Evolutionary conservation across 2,113 vertebrate genomes (phyloP), one percentile per base, ranked within the genome.

Genomic region (Drymodes brunneopygia): DNA sequence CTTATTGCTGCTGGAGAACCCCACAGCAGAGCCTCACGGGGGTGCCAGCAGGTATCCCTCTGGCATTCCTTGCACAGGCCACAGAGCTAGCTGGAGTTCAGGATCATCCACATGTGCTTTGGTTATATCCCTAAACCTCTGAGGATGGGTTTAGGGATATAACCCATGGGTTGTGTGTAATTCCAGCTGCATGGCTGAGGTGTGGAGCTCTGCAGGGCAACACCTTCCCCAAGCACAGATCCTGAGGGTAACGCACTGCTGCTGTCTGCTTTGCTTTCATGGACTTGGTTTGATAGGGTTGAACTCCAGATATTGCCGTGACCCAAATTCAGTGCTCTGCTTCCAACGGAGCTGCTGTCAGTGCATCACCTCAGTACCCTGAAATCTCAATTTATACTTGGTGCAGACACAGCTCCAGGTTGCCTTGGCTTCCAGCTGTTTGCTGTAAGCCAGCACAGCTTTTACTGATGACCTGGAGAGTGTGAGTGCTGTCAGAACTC

Each of bases 341-440:
- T 92, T 81, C 61, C 7, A 3, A 0, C n/a, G 29, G 38, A 51
- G 64, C 82, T 88, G 64, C 86, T 86, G 80, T 73, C 92, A 69
- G 51, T 15, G 54, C 31, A 22, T 79, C 65, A 4, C 28, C 67
- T 54, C 2, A 1, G 47, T 38, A 51, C 67, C 47, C 56, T 73
- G 88, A 95, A 92, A 81, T 94, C 83, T 94, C 51, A 42, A 71
- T 84, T 92, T 83, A 15, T 70, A 3, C 60, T 66, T 28, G 67
- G 9, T 54, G 54, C 94, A 80, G 74, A 27, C 67, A 42, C 45
- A 70, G 71, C 67, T 90, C 4, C 6, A 0, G 5, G 4, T 62
- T 90, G 47, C 35, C 60, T 77, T 70, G 82, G 51, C 88, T 83
- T 81, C 91, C 91, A 92, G 91, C 88, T 90, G 86, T 44, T 92